These are phyloP conservation scores for Himalopsyche japonica DNA, from an alignment of 2,888 invertebrate species.

Conservation along the genomic window DNA sequence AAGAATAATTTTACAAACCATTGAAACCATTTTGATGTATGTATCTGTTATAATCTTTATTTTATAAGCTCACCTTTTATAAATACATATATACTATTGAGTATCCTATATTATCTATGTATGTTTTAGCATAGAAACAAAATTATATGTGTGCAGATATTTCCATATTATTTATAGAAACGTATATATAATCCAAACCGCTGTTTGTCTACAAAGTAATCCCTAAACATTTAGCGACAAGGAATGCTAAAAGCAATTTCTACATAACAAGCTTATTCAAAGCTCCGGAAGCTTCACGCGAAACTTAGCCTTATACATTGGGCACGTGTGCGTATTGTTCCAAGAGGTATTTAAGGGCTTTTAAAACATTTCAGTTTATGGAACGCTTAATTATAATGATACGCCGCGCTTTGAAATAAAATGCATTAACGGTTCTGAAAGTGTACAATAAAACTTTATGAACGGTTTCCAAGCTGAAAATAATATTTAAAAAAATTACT, in stretches of 20 bases:
- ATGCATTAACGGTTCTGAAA: neutral
- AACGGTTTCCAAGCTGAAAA: neutral
- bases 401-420: neutral
- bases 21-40: no score
- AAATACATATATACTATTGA: neutral
- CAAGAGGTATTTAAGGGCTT: neutral
- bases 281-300: neutral
- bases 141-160: neutral
- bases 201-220: slow-evolving; percentile 1
- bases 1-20: no score
- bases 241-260: slow-evolving; percentile 1
- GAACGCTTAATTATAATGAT: neutral
- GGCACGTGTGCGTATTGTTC: neutral
- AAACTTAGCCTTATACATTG: neutral
- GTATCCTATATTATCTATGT: neutral
- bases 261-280: neutral
- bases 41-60: no score
- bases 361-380: neutral
- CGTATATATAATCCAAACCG: neutral
- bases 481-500: neutral
- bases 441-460: neutral
- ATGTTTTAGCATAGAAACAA: neutral
- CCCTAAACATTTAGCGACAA: neutral
- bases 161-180: neutral
- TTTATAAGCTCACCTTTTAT: neutral